phyloP scores from a whole-genome alignment of 2,113 vertebrate species.

The Passerina amoena region DNA sequence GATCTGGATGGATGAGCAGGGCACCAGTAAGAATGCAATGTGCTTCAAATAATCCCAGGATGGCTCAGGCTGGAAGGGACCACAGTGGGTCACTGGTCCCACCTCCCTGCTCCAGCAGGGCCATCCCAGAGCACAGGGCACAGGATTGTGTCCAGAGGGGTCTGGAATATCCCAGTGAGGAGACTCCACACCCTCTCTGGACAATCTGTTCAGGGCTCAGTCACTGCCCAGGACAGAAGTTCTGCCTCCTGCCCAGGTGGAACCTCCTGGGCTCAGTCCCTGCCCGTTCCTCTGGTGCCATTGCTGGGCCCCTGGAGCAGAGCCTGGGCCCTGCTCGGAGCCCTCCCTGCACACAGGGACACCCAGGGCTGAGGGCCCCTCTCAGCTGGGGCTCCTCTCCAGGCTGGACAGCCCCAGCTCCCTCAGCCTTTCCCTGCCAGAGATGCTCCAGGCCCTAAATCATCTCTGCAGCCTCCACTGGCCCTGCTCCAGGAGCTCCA shows the following conservation, averaged over 20 bases:
- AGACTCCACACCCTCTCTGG: neutral
- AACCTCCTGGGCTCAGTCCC: neutral
- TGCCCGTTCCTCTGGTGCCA: neutral
- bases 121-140: neutral
- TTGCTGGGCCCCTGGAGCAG: neutral
- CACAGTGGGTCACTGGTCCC: neutral
- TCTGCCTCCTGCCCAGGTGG: neutral
- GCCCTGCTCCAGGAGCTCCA: neutral
- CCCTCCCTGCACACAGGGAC: neutral
- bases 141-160: rapidly evolving
- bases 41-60: neutral
- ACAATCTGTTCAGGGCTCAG: rapidly evolving
- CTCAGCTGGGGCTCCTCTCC: neutral
- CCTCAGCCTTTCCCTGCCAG: neutral
- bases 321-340: neutral
- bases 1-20: neutral
- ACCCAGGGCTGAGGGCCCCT: neutral
- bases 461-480: neutral
- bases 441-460: neutral
- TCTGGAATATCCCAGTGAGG: neutral
- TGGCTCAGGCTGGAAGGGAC: neutral
- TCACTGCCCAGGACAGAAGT: rapidly evolving
- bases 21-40: rapidly evolving
- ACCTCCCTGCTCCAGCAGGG: neutral
- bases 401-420: neutral